Evolutionary conservation across 2,888 invertebrate species (phyloP), one percentile per base, ranked within the genome.

Genomic region (Abscondita cerata): DNA sequence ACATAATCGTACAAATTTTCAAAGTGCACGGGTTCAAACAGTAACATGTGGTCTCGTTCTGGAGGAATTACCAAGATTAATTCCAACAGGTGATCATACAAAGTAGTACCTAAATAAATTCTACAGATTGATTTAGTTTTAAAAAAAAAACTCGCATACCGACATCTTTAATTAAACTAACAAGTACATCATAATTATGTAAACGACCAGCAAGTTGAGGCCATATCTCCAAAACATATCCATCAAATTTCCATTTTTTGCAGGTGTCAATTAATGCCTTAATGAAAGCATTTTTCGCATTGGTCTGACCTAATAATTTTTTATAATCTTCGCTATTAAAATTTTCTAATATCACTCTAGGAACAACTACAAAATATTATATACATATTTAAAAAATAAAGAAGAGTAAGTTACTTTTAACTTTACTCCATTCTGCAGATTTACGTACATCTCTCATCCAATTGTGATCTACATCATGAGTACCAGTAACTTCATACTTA

Each of bases 221-320:
- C 89, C 96, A 93, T 52, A 96, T 86, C 81, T 98, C 98, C 2
- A 98, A 76, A 0, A 96, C 95, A 34, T 92, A 86, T 0, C 98
- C 98, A 80, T 94, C 89, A 80, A 98, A 95, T 67, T 89, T 86
- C 81, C 92, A 87, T 61, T 88, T 86, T 83, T 91, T 84, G 65
- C 89, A 88, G 11, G 86, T 83, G 64, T 89, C 86, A 34, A 88
- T 83, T 0, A 97, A 84, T 48, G 87, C 83, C 34, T 88, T 83
- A 15, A 88, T 86, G 11, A 96, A 83, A 52, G 88, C 86, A 53
- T 84, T 83, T 66, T 89, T 87, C 72, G 89, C 89, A 0, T 87
- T 83, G 40, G 88, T 83, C 59, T 88, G 87, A 52, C 85, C 85
- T 57, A 95, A 86, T 63, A 97, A 82, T 2, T 85, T 83, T 61